Percentiles rank a stretch among this genome's conserved stretches.
These are phyloP conservation scores for Cheirogaleus major DNA, from an alignment of 2,797 vertebrate species.

Conservation along the genomic window DNA sequence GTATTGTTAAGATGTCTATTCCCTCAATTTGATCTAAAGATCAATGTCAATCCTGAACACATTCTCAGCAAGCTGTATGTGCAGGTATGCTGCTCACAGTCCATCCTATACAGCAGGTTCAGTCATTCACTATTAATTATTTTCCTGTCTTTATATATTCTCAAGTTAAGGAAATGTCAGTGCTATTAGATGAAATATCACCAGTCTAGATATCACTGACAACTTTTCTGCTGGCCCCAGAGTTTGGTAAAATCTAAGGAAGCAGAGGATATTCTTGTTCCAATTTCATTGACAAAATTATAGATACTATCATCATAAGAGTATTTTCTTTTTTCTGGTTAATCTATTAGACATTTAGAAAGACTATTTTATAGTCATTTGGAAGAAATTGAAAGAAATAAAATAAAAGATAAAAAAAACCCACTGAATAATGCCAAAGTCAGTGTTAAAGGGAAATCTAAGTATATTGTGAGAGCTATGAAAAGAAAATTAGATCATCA, in stretches of 20 bases:
- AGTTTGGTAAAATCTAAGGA: background rate
- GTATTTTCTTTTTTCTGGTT: background rate
- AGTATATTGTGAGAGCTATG: background rate
- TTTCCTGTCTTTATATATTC: background rate
- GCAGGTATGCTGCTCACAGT: background rate
- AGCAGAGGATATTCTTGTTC: background rate
- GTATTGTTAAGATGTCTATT: background rate
- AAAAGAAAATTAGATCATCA: slow-evolving; percentile 52
- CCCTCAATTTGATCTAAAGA: background rate
- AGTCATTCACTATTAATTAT: background rate
- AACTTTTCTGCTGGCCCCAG: background rate
- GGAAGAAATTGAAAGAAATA: slow-evolving; percentile 34
- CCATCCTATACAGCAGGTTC: background rate
- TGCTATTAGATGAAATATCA: background rate
- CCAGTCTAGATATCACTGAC: too few relatives aligned
- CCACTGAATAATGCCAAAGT: background rate
- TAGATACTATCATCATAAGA: background rate
- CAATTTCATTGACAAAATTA: background rate
- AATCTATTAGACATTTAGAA: background rate
- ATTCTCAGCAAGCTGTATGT: background rate
- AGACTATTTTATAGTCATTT: background rate
- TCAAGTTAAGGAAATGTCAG: background rate
- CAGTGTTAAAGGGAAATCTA: slow-evolving; percentile 18
- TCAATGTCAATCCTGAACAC: background rate
- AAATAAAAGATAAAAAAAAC: background rate